A percentile compares a stretch with the other conserved stretches of the same genome.
These are phyloP conservation scores for Cyprinus carpio DNA, from an alignment of 2,113 vertebrate species.

Conservation along the genomic window DNA sequence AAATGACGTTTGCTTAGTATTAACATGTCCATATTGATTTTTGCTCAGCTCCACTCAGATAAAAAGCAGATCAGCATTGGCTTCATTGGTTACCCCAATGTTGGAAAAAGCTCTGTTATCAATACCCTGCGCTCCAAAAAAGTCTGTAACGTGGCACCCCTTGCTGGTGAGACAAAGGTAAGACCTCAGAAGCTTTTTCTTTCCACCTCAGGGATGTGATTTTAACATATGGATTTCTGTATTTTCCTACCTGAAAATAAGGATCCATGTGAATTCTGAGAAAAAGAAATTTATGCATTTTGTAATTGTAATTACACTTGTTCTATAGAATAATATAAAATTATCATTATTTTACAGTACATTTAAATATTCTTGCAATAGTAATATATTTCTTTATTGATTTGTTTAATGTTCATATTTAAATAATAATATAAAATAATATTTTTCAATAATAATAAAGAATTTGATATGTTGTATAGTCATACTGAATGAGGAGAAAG, in stretches of 20 bases:
- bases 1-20: slow-evolving; percentile 45
- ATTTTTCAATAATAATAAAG: no score
- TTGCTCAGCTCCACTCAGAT: slow-evolving; percentile 89
- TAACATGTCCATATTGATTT: slow-evolving; percentile 23
- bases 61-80: slow-evolving; percentile 99
- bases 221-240: background rate
- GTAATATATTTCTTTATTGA: background rate
- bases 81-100: slow-evolving; percentile 98
- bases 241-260: background rate
- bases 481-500: no score
- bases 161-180: slow-evolving; percentile 98
- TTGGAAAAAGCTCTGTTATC: slow-evolving; percentile 98
- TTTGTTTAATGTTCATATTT: no score
- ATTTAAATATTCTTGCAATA: background rate
- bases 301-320: background rate
- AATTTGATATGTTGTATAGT: no score
- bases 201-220: background rate
- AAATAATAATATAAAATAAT: no score
- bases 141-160: slow-evolving; percentile 94
- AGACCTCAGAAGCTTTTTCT: background rate
- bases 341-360: background rate
- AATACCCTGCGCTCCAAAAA: slow-evolving; percentile 96
- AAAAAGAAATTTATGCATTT: no score
- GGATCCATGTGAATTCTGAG: background rate
- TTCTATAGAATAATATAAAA: background rate